Percentiles rank a stretch among this genome's conserved stretches.
Evolutionary conservation across 1,140 invertebrate genomes (phyloP).

Genomic region (Polypedilum pembai): DNA sequence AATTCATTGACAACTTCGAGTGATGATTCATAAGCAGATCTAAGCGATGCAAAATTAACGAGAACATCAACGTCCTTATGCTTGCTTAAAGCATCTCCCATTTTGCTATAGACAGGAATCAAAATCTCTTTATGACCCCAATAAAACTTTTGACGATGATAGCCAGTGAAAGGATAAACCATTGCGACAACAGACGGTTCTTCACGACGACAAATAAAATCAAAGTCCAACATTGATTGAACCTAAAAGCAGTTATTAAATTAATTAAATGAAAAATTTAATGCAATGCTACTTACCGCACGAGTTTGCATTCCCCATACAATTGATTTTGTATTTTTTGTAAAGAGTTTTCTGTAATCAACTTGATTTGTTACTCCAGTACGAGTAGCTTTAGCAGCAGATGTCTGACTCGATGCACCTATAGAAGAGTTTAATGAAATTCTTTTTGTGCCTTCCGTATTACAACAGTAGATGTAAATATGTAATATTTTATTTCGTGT

Average conservation of each 20-base stretch:
- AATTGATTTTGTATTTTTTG: conserved; percentile 81
- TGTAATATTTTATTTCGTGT: background rate
- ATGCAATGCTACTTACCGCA: no score
- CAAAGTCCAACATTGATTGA: conserved; percentile 97
- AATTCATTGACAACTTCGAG: conserved; percentile 82
- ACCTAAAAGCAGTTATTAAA: no score
- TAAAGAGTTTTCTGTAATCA: conserved; percentile 57
- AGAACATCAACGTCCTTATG: conserved; percentile 92
- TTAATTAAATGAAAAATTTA: no score
- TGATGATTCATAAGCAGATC: conserved; percentile 96
- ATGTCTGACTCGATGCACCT: conserved; percentile 33
- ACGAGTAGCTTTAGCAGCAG: conserved; percentile 34
- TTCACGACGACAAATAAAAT: conserved; percentile 90
- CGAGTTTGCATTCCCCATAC: conserved; percentile 99
- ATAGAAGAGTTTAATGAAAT: conserved; percentile 36
- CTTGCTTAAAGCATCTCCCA: conserved; percentile 92
- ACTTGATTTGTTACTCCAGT: conserved; percentile 30
- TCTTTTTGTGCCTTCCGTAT: background rate
- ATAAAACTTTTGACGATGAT: conserved; percentile 99
- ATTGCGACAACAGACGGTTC: conserved; percentile 89
- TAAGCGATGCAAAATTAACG: conserved; percentile 96
- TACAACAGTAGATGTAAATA: background rate
- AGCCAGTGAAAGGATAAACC: conserved; percentile 97
- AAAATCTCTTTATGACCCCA: conserved; percentile 98
- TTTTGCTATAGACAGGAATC: conserved; percentile 91